phyloP scores from a whole-genome alignment of 1,140 invertebrate genomes.

The Latrodectus geometricus region DNA sequence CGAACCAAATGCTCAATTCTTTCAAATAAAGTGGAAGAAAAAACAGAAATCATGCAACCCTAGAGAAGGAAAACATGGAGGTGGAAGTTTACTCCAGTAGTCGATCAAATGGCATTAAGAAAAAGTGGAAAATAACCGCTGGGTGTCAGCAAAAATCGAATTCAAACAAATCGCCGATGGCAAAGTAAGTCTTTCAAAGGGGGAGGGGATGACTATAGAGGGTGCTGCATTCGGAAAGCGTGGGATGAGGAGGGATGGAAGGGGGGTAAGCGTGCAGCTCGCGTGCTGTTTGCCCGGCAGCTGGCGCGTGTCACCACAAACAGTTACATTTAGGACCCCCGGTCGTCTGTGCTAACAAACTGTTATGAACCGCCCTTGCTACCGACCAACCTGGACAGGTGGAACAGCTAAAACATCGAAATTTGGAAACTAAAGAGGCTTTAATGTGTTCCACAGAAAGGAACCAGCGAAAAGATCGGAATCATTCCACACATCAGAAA shows the following conservation, averaged over 20 bases:
- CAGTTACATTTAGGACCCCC: constrained; percentile 29
- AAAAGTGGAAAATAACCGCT: background rate
- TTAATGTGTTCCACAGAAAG: background rate
- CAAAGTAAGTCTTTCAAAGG: constrained; percentile 15
- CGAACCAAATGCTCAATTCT: background rate
- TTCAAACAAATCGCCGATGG: constrained; percentile 15
- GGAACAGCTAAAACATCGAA: constrained; percentile 38
- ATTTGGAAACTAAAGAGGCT: constrained; percentile 4
- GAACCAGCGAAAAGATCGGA: background rate
- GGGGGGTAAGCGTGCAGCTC: constrained; percentile 13
- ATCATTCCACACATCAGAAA: too few relatives aligned
- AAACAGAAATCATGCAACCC: background rate
- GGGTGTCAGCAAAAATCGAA: background rate
- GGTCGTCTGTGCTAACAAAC: constrained; percentile 10
- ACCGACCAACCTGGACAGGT: constrained; percentile 45
- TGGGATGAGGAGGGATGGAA: background rate
- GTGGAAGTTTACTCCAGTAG: constrained; percentile 10
- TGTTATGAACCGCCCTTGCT: constrained; percentile 20
- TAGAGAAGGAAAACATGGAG: background rate
- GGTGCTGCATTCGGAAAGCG: background rate
- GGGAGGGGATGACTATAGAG: background rate
- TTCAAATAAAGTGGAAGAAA: background rate
- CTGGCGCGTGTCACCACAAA: constrained; percentile 53
- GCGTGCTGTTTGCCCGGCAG: constrained; percentile 45
- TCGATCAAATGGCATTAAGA: constrained; percentile 18